A percentile compares a stretch with the other conserved stretches of the same genome.
Conservation (phyloP, 2,113 vertebrate genomes). For the Sterrhoptilus dennistouni region DNA sequence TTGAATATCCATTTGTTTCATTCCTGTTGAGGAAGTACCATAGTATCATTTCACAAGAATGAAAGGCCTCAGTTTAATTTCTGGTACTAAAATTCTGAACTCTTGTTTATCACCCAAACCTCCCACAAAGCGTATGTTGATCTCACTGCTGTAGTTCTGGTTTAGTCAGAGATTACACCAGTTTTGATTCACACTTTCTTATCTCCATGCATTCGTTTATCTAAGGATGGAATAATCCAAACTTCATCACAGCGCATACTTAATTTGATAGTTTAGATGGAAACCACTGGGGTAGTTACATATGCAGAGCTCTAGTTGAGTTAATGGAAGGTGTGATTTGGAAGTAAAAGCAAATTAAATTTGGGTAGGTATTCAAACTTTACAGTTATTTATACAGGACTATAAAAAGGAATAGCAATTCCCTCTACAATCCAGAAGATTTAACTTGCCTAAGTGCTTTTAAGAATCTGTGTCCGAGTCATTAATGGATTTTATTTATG, state of each 20-base stretch:
- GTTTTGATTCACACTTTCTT: background rate
- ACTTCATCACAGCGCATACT: background rate
- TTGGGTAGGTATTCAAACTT: background rate
- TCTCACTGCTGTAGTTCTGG: background rate
- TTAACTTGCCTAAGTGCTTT: background rate
- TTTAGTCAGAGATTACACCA: background rate
- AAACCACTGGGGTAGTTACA: background rate
- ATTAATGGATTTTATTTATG: background rate
- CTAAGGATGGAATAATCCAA: background rate
- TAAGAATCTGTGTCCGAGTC: background rate
- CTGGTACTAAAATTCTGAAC: background rate
- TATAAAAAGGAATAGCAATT: background rate
- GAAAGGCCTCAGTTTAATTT: background rate
- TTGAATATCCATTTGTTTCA: conserved; percentile 31
- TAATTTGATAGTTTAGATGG: background rate
- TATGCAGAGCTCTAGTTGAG: background rate
- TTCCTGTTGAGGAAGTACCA: background rate
- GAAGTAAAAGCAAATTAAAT: background rate
- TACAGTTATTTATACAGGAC: background rate
- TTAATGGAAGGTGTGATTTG: background rate
- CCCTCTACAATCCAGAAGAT: background rate
- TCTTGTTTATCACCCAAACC: background rate
- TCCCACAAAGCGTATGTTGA: background rate
- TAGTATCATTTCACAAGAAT: background rate
- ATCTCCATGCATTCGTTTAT: background rate